Percentiles rank a stretch among this genome's conserved stretches.
Evolutionary conservation across 2,797 vertebrate genomes (phyloP).

Genomic region (Manis javanica): DNA sequence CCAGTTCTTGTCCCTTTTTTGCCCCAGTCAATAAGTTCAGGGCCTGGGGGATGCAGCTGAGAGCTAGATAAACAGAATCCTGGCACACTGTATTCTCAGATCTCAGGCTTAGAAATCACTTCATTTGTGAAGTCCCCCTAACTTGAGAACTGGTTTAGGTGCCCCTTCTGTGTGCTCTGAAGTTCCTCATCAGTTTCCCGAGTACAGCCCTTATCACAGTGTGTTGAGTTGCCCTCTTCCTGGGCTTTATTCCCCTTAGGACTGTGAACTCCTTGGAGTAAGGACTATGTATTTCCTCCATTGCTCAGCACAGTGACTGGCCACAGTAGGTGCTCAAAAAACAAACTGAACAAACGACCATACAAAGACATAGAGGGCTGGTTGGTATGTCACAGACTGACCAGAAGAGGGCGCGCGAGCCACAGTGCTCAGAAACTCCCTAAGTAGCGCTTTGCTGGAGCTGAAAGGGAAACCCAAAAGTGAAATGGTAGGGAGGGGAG

Average conservation of each 20-base stretch:
- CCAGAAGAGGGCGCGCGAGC: constrained; percentile 32
- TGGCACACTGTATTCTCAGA: neutral
- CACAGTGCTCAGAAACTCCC: neutral
- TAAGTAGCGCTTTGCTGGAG: neutral
- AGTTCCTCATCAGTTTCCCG: neutral
- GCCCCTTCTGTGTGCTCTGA: neutral
- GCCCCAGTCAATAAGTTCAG: neutral
- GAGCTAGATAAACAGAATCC: neutral
- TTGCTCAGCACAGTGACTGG: neutral
- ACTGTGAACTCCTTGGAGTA: neutral
- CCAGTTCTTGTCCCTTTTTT: neutral
- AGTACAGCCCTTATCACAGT: neutral
- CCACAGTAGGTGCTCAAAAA: neutral
- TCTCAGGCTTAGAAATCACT: neutral
- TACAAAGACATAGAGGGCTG: neutral
- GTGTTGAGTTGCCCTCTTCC: neutral
- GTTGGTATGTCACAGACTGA: neutral
- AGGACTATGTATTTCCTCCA: neutral
- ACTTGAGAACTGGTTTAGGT: neutral
- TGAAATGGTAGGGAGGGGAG: neutral
- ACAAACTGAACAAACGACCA: neutral
- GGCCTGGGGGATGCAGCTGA: neutral
- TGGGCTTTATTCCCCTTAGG: neutral
- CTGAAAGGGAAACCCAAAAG: neutral
- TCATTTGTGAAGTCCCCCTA: neutral